phyloP scores from a whole-genome alignment of 2,888 invertebrate genomes.

The Hanleya hanleyi region DNA sequence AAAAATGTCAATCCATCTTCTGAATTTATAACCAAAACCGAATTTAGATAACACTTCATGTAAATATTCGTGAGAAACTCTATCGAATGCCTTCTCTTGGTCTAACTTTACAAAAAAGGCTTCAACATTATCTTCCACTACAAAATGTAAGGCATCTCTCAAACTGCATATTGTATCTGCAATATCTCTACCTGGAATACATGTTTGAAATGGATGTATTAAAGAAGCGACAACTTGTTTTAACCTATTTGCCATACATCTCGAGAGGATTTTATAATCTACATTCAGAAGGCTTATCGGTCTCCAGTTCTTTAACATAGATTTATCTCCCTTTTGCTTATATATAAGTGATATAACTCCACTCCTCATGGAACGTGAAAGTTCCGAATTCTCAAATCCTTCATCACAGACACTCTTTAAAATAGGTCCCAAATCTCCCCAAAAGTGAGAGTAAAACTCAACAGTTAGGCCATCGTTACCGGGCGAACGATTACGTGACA shows the following conservation, averaged over 20 bases:
- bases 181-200: neutral
- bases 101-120: constrained; percentile 9
- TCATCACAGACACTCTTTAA: neutral
- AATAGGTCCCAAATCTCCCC: neutral
- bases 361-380: neutral
- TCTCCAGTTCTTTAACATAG: neutral
- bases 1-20: constrained; percentile 10
- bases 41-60: neutral
- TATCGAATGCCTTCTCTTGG: constrained; percentile 19
- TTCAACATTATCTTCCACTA: neutral
- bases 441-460: neutral
- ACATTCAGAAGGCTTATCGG: neutral
- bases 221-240: neutral
- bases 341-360: neutral
- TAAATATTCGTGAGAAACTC: constrained; percentile 6
- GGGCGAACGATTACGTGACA: no score
- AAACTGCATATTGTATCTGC: neutral
- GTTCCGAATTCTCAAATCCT: neutral
- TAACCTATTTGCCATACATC: neutral
- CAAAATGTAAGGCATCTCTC: neutral
- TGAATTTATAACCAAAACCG: constrained; percentile 13
- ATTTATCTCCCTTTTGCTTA: neutral
- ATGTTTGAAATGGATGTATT: neutral
- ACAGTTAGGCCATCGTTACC: constrained; percentile 12
- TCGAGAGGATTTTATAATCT: neutral